Conservation (phyloP, 2,888 invertebrate genomes). For the Rhingia campestris region DNA sequence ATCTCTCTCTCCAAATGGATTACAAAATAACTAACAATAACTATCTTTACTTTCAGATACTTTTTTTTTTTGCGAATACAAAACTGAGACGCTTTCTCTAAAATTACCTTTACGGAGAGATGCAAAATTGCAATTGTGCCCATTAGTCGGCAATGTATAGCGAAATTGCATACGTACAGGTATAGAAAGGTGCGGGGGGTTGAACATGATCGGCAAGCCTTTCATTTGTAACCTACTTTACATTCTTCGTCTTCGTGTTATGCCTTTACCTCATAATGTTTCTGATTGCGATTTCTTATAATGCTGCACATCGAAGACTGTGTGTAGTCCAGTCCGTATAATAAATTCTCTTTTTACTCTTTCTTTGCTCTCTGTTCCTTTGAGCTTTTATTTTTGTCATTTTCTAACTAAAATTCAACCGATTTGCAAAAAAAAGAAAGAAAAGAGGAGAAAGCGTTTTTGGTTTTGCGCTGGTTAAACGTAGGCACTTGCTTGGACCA, state of each 20-base stretch:
- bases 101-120: no score
- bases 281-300: slow-evolving; percentile 13
- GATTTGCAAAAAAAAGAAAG: slow-evolving; percentile 7
- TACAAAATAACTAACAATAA: no score
- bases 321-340: no score
- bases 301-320: no score
- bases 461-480: no score
- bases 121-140: slow-evolving; percentile 5
- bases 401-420: slow-evolving; percentile 34
- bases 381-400: slow-evolving; percentile 1
- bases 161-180: neutral
- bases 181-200: slow-evolving; percentile 4
- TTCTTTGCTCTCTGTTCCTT: neutral
- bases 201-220: slow-evolving; percentile 4
- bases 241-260: slow-evolving; percentile 30
- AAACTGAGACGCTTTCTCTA: no score
- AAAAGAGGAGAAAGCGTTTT: slow-evolving; percentile 45
- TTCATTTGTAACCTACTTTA: slow-evolving; percentile 51
- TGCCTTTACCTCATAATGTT: slow-evolving; percentile 39
- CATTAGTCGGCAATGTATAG: slow-evolving; percentile 1
- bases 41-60: no score
- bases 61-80: no score
- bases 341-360: no score
- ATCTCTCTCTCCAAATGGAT: no score
- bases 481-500: no score